Conservation (phyloP, 1,140 invertebrate species). For the Atta cephalotes region DNA sequence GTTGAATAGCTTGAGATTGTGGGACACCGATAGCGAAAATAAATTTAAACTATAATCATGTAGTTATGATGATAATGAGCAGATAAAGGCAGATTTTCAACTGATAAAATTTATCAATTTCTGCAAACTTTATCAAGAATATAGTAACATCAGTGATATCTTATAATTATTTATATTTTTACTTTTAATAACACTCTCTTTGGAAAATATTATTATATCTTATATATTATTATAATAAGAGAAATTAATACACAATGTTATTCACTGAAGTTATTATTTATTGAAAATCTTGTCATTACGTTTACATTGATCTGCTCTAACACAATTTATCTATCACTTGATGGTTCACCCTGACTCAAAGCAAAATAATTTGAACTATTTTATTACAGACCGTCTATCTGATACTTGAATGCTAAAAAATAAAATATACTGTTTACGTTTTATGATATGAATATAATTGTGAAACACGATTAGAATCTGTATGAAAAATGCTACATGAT, state of each 20-base stretch:
- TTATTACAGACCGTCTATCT: neutral
- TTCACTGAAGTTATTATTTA: conserved; percentile 64
- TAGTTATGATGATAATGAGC: conserved; percentile 48
- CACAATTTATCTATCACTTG: conserved; percentile 47
- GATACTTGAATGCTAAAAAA: conserved; percentile 1
- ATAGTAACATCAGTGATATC: conserved; percentile 49
- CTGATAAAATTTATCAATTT: conserved; percentile 28
- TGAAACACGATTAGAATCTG: conserved; percentile 1
- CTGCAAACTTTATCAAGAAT: conserved; percentile 29
- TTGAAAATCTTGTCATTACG: conserved; percentile 56
- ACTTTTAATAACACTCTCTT: conserved; percentile 3
- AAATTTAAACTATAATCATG: conserved; percentile 61
- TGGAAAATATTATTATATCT: neutral
- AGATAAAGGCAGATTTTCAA: conserved; percentile 45
- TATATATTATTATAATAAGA: conserved; percentile 4
- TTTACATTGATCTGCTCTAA: conserved; percentile 50
- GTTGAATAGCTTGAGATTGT: conserved; percentile 62
- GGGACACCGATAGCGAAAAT: conserved; percentile 52
- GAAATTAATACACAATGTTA: neutral
- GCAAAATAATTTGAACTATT: conserved; percentile 37
- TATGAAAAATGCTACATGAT: conserved; percentile 38
- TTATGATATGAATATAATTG: conserved; percentile 20
- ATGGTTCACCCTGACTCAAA: conserved; percentile 55
- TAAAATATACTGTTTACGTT: conserved; percentile 9
- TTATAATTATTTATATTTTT: conserved; percentile 30